Conservation (phyloP, 2,113 vertebrate species). For the Periophthalmodon schlosseri region DNA sequence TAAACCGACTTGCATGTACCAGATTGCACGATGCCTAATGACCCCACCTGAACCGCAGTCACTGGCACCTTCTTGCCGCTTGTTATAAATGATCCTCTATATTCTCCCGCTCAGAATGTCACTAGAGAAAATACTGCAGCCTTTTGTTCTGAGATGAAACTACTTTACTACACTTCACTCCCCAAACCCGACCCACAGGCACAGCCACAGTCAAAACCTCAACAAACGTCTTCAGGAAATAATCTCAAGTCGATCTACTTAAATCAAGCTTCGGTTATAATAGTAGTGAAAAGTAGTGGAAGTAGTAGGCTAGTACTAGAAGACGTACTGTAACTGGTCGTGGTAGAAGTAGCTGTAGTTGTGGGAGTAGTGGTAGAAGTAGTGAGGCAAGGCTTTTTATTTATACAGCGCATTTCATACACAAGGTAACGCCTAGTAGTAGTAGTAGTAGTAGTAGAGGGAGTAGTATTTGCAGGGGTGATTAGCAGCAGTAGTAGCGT, state of each 20-base stretch:
- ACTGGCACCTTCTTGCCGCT: background rate
- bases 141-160: conserved; percentile 12
- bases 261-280: background rate
- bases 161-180: conserved; percentile 22
- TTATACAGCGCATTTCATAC: no score
- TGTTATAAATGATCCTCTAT: background rate
- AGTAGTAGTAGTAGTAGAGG: no score
- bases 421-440: no score
- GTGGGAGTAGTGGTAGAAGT: no score
- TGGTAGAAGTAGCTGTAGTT: no score
- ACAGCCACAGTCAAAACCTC: background rate
- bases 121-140: background rate
- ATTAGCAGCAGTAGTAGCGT: no score
- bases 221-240: background rate
- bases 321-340: no score
- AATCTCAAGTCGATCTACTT: background rate
- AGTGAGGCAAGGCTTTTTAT: no score
- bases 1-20: background rate
- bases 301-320: no score
- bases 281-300: no score
- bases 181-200: background rate
- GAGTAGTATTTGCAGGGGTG: no score
- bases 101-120: background rate
- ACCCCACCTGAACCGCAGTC: background rate
- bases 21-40: background rate